phyloP scores from a whole-genome alignment of 2,113 vertebrate genomes.

The Cephalopholis sonnerati region DNA sequence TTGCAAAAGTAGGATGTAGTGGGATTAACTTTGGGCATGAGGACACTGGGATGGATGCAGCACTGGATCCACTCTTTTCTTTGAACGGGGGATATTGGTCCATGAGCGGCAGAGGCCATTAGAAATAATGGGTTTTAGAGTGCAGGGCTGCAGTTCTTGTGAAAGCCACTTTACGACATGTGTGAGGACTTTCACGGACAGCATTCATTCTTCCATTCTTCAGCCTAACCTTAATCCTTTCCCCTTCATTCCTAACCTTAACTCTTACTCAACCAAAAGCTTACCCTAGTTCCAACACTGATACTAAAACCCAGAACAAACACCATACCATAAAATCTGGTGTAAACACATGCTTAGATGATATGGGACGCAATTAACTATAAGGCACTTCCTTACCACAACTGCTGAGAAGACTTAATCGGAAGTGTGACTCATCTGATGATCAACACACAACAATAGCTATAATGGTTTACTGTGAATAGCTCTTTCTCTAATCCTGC shows the following conservation, averaged over 20 bases:
- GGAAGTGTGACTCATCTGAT: neutral
- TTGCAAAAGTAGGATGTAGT: conserved; percentile 2
- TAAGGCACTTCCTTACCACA: neutral
- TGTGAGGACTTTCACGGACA: conserved; percentile 48
- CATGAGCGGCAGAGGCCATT: conserved; percentile 49
- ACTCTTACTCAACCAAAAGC: conserved; percentile 18
- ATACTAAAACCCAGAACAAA: conserved; percentile 9
- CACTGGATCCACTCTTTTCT: conserved; percentile 25
- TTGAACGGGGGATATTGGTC: conserved; percentile 44
- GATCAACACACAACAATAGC: neutral
- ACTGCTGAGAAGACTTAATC: neutral
- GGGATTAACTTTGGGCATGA: conserved; percentile 45
- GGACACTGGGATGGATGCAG: conserved; percentile 18
- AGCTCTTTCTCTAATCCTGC: neutral
- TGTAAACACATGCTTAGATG: neutral
- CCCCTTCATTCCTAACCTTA: conserved; percentile 33
- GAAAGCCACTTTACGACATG: conserved; percentile 56
- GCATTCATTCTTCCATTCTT: conserved; percentile 35
- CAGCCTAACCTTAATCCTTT: conserved; percentile 41
- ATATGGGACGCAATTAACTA: neutral
- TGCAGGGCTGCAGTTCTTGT: conserved; percentile 50
- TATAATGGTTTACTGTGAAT: neutral
- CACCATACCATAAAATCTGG: neutral
- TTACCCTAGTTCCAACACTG: neutral
- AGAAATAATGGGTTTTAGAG: conserved; percentile 75